Evolutionary conservation across 2,113 vertebrate species (phyloP), one percentile per base, ranked within the genome.

Genomic region (Rana temporaria): DNA sequence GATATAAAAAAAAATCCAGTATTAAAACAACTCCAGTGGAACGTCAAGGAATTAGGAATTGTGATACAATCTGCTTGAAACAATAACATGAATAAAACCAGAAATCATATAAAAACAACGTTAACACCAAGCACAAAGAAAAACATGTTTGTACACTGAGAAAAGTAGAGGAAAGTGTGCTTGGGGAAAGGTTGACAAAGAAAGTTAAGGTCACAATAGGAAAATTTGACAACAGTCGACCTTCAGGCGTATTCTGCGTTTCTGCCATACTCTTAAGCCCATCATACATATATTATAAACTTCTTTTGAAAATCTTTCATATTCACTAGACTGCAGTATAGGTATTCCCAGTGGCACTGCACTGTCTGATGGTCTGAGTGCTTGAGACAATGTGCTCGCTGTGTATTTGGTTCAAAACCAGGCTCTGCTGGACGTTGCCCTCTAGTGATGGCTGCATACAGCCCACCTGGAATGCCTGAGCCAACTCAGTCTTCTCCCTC

Each of bases 281-380:
- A 88, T 87, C 84, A 89, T 88, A 87, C 88, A 86, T 72, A 89
- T 81, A 87, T 85, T 88, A 88, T 89, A 79, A 80, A 84, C 84
- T 90, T 85, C 86, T 90, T 42, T 38, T 53, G 34, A 86, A 76
- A 85, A 60, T 53, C 82, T 90, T 91, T 88, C 76, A 63, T 84
- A 85, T 86, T 71, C 88, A 79, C 89, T 92, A 94, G 85, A 94
- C 93, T 82, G 94, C 92, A 70, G 93, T 94, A n/a, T 95, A 94
- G 60, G 94, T 95, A 65, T 94, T 95, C 89, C 93, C 94, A 42
- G 93, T 94, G 48, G 94, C 84, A 77, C 93, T 95, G 91, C 94
- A 95, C 59, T 95, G 94, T 85, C 94, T 87, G 87, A 94, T 94
- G 89, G 93, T 95, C 91, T 93, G 93, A 72, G 92, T 91, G 77